Evolutionary conservation across 92 coral and sea anemone species (phyloP), one percentile per base, ranked within the genome.

Genomic region (Ricordea florida): DNA sequence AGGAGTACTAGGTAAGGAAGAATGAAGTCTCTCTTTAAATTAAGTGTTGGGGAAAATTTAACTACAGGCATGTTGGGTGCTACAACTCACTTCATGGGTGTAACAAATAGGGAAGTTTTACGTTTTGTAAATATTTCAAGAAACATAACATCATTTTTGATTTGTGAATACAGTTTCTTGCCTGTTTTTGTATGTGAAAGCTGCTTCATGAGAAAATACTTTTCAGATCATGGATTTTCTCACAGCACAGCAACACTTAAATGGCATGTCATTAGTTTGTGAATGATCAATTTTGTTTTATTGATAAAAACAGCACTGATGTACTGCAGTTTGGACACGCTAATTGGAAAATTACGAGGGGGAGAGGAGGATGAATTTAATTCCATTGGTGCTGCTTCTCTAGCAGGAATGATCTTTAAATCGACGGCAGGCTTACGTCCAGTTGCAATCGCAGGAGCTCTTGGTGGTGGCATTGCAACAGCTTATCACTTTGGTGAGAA

Each of bases 401-500:
- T 69, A 5, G 66, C 87, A 11, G 84, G 92, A 23, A 83, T 93
- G 87, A 78, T 89, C 7, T 93, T 89, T 60, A 89, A 93, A 37
- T 86, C 93, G 3, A 94, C 98, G 41, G 97, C 98, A 43, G 98
- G 98, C 14, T 40, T 93, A 13, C 72, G 94, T 69, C 93, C 98
- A 40, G 81, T 93, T 45, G 98, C 92, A n/a, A 87, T 93, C 2
- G 98, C 98, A 9, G 98, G 93, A 0, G 98, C 97, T 13, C 22
- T 93, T 37, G 98, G 97, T 20, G 98, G 97, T 0, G 79, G 93
- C 0, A 57, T 93, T 50, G 98, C 97, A 10, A 79, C 89, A 11
- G 89, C 89, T 0, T 93, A 93, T 78, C 90, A 90, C 74, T 91
- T 93, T 74, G 97, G 98, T 15, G 97, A 93, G 43, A 93, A 93